Conservation (phyloP, 2,113 vertebrate species). For the Peromyscus maniculatus region DNA sequence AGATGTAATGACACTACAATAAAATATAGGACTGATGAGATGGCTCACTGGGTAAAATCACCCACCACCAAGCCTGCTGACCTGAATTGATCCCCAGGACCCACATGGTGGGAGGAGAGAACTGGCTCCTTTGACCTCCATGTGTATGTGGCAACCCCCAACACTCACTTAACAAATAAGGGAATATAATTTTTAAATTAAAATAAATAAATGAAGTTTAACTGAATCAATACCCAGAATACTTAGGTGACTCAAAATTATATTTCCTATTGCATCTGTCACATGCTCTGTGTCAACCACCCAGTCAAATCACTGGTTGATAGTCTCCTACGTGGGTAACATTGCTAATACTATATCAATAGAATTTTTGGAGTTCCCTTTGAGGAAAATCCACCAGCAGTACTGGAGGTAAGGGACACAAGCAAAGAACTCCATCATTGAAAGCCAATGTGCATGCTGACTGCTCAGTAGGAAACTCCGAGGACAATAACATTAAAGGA, state of each 20-base stretch:
- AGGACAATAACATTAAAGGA: not conserved
- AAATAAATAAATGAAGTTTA: conserved; percentile 67
- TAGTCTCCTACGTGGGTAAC: conserved; percentile 75
- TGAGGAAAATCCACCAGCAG: conserved; percentile 46
- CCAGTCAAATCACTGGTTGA: conserved; percentile 65
- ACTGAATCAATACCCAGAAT: conserved; percentile 70
- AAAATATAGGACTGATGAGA: conserved; percentile 49
- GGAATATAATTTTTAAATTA: not conserved
- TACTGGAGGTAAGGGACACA: conserved; percentile 8
- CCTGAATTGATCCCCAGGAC: not conserved
- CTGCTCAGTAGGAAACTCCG: not conserved
- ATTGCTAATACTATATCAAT: conserved; percentile 67
- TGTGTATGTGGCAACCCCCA: not conserved
- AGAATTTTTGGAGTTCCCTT: conserved; percentile 54
- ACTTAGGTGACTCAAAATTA: conserved; percentile 31
- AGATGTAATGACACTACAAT: not conserved
- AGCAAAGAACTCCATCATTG: conserved; percentile 56
- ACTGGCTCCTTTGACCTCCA: not conserved
- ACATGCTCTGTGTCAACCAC: conserved; percentile 71
- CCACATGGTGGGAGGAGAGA: not conserved
- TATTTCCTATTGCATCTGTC: conserved; percentile 46
- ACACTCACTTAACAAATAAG: not conserved
- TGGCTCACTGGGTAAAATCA: not conserved
- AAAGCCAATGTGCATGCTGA: conserved; percentile 43
- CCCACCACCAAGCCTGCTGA: not conserved